phyloP scores from a whole-genome alignment of 2,113 vertebrate species.

The Psilopsiagon aymara region DNA sequence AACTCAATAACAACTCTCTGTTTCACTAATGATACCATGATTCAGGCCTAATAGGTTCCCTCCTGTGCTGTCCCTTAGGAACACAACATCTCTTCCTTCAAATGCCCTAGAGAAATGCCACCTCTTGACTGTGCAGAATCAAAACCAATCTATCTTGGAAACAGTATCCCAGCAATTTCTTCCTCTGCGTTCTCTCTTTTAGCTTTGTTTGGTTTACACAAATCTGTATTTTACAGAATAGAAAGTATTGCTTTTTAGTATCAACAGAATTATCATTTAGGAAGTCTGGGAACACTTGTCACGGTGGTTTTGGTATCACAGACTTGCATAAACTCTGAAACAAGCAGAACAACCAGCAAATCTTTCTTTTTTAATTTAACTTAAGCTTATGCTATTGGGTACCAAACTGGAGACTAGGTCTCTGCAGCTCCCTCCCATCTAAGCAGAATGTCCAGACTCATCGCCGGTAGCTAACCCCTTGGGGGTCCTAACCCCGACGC shows the following conservation, averaged over 20 bases:
- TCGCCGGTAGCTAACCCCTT: neutral
- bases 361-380: neutral
- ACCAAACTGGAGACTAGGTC: neutral
- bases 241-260: neutral
- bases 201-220: neutral
- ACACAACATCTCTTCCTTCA: neutral
- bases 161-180: neutral
- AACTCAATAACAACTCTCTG: neutral
- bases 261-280: neutral
- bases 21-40: neutral
- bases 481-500: neutral
- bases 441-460: neutral
- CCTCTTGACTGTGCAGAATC: neutral
- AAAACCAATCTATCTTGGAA: neutral
- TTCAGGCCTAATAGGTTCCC: neutral
- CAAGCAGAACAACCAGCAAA: neutral
- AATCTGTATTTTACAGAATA: neutral
- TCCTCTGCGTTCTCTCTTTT: neutral
- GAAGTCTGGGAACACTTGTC: neutral
- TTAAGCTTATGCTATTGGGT: accelerated
- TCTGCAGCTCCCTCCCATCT: neutral
- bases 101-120: neutral
- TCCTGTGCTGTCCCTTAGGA: neutral
- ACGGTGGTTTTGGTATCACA: neutral
- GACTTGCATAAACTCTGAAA: neutral